Base-by-base conservation (phyloP, 2,888 invertebrate genomes). In the Scaptomyza reducta region DNA sequence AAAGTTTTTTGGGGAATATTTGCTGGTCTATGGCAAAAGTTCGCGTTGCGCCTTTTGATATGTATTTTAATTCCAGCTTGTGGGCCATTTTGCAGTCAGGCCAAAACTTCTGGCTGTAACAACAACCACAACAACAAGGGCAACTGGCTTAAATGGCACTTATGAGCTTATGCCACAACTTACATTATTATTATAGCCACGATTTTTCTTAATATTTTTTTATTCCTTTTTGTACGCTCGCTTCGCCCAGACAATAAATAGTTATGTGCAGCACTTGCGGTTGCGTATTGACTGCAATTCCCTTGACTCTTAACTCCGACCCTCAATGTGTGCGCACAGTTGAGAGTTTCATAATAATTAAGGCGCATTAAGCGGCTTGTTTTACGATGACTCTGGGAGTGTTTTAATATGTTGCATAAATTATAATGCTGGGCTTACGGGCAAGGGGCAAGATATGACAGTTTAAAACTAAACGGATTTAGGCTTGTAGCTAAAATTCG, bases 101-200 rank as follows among this genome's bases (percentile, higher is more conserved):
- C 57, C 63, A 68, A 65, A 58, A 77, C 80, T 83, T 77, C 62
- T 77, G 82, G 65, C 70, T 67, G 63, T 44, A 42, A 41, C 57
- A 51, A 40, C 45, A 56, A 33, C 49, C 59, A 54, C 63, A 64
- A 54, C 45, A 61, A 51, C 49, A 65, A 62, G 50, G 58, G 54
- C 64, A 66, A 74, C 77, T 78, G 84, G 84, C 84, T 88, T 85
- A 85, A 85, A 85, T 86, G 84, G 87, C 84, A 88, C 84, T 85
- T 85, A 88, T 85, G 84, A 86, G 84, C 84, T 85, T 85, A 85
- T 83, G 83, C 87, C 88, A 76, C 84, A 85, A 85, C 84, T 85
- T 85, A 85, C 84, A 85, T 88, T 88, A 88, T 84, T 86, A 84
- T 88, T 88, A 84, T 88, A 82, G 82, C 87, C 72, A 75, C 47